These are phyloP conservation scores for Pelmatolapia mariae DNA, from an alignment of 2,113 vertebrate species.

Conservation along the genomic window DNA sequence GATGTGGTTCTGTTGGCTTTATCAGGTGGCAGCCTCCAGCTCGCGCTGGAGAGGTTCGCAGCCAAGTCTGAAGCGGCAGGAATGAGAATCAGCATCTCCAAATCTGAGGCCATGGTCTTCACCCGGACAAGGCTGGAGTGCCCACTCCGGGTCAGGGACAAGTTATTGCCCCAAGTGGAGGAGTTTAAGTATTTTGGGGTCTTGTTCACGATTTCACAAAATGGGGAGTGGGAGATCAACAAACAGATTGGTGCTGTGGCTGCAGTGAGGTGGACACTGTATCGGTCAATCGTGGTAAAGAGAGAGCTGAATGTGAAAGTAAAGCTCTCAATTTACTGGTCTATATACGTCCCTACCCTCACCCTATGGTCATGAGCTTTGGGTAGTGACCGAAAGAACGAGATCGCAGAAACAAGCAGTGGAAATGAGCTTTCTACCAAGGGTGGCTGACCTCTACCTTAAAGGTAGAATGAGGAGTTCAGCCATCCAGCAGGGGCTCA, in stretches of 20 bases:
- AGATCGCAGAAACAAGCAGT: neutral
- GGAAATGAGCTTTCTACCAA: neutral
- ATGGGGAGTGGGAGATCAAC: neutral
- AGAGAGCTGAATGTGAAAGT: neutral
- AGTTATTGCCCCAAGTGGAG: neutral
- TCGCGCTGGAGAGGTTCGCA: neutral
- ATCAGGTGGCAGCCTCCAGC: neutral
- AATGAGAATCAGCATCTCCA: neutral
- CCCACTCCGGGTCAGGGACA: fast-evolving
- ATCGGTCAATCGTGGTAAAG: neutral
- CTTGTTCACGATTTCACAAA: neutral
- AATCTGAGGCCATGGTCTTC: neutral
- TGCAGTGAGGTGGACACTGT: neutral
- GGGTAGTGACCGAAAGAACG: neutral
- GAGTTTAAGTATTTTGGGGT: neutral
- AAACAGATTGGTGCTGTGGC: neutral
- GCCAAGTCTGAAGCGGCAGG: neutral
- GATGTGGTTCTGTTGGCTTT: neutral
- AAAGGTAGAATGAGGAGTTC: neutral
- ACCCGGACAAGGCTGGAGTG: neutral
- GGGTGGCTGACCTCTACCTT: neutral
- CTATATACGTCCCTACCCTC: neutral
- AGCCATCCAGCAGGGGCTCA: neutral
- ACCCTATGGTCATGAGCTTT: neutral
- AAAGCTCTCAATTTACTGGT: neutral